These are phyloP conservation scores for Lepidotrigona ventralis DNA, from an alignment of 1,140 invertebrate species.

Conservation along the genomic window DNA sequence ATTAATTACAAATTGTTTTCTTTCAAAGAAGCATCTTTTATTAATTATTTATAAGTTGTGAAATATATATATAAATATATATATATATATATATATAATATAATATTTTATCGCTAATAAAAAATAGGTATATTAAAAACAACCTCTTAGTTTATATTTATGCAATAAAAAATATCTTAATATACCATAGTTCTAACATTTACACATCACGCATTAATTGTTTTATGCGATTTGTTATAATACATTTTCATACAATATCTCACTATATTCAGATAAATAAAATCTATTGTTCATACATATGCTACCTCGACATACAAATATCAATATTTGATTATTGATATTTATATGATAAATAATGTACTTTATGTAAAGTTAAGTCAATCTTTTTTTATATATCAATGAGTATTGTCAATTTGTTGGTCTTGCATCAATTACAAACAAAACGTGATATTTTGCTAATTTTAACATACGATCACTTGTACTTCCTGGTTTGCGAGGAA, in stretches of 20 bases:
- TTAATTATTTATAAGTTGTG: conserved; percentile 75
- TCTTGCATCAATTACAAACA: conserved; percentile 82
- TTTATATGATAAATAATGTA: conserved; percentile 35
- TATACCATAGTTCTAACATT: conserved; percentile 38
- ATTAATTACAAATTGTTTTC: conserved; percentile 54
- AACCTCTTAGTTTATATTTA: conserved; percentile 54
- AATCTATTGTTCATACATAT: conserved; percentile 37
- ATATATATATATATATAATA: conserved; percentile 58
- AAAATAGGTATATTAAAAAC: conserved; percentile 69
- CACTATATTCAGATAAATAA: conserved; percentile 57
- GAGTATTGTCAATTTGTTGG: conserved; percentile 56
- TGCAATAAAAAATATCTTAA: conserved; percentile 52
- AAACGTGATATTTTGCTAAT: conserved; percentile 83
- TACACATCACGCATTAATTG: conserved; percentile 30
- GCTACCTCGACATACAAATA: conserved; percentile 26
- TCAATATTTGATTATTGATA: conserved; percentile 26
- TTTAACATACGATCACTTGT: conserved; percentile 82
- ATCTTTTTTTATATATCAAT: conserved; percentile 33
- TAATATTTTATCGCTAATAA: conserved; percentile 74
- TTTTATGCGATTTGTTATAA: conserved; percentile 43
- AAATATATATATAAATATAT: conserved; percentile 62
- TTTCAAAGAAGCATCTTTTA: conserved; percentile 69
- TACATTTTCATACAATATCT: conserved; percentile 32
- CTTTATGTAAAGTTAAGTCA: conserved; percentile 8
- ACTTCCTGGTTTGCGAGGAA: conserved; percentile 78